Conservation (phyloP, 2,888 invertebrate genomes). For the Germaria angustata region DNA sequence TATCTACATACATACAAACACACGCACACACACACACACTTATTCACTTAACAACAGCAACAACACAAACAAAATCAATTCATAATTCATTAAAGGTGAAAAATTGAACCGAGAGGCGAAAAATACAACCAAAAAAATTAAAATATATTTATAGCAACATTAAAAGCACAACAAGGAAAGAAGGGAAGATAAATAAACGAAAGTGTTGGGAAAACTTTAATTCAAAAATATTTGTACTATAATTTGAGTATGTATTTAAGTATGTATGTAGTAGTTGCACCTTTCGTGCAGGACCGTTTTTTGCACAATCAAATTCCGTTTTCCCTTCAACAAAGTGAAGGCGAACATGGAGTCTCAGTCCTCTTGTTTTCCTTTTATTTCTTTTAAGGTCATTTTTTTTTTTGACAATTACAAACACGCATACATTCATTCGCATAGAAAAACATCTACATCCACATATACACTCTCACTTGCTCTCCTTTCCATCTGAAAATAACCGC, state of each 20-base stretch:
- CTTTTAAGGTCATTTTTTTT: slow-evolving; percentile 41
- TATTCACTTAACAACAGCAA: slow-evolving; percentile 2
- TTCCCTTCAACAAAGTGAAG: slow-evolving; percentile 21
- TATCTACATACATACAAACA: background rate
- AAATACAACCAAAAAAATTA: slow-evolving; percentile 21
- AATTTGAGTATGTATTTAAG: background rate
- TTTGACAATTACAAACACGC: slow-evolving; percentile 20
- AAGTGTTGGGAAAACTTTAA: background rate
- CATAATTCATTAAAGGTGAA: slow-evolving; percentile 56
- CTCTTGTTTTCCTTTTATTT: slow-evolving; percentile 3
- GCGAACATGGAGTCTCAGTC: slow-evolving; percentile 8
- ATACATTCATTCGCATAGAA: background rate
- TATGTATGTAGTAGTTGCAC: too few species aligned
- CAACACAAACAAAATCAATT: slow-evolving; percentile 56
- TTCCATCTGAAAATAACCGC: slow-evolving; percentile 22
- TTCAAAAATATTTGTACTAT: background rate
- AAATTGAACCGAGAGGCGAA: slow-evolving; percentile 27
- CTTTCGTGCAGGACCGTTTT: background rate
- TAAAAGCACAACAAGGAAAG: background rate
- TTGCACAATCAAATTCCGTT: background rate
- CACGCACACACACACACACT: background rate
- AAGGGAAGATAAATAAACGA: background rate
- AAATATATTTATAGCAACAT: slow-evolving; percentile 22
- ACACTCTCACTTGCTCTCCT: background rate
- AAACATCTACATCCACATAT: slow-evolving; percentile 8